Evolutionary conservation across 35 echinoderm and acorn worm genomes (phyloP).

Genomic region (Acanthaster planci): DNA sequence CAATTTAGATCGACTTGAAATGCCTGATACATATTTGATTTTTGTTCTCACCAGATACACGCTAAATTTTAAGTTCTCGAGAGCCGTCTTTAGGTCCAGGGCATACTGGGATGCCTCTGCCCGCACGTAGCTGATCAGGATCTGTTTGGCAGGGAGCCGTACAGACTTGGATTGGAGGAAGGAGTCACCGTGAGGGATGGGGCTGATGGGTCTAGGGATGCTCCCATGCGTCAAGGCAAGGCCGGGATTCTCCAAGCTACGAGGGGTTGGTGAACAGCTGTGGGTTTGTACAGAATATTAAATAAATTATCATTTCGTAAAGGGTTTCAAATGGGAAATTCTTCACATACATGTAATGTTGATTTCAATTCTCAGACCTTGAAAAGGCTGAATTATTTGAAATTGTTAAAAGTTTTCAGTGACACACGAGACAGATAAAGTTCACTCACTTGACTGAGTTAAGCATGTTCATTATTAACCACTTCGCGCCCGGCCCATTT

Average conservation of each 20-base stretch:
- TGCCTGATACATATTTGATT: too few relatives aligned
- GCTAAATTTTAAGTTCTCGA: slow-evolving; percentile 77
- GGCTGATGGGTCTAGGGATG: slow-evolving; percentile 37
- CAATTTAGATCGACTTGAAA: too few relatives aligned
- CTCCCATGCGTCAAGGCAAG: slow-evolving; percentile 58
- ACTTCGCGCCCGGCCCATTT: too few relatives aligned
- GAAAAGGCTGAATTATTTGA: too few relatives aligned
- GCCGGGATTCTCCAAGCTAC: neutral
- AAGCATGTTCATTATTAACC: too few relatives aligned
- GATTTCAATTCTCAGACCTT: too few relatives aligned
- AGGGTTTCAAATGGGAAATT: neutral
- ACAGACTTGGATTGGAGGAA: slow-evolving; percentile 20
- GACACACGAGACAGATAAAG: too few relatives aligned
- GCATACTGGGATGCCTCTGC: slow-evolving; percentile 95
- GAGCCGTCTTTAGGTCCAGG: slow-evolving; percentile 82
- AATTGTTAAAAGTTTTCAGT: too few relatives aligned
- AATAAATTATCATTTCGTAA: neutral
- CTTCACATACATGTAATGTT: too few relatives aligned
- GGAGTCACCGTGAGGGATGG: slow-evolving; percentile 58
- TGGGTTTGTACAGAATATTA: neutral
- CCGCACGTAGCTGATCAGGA: slow-evolving; percentile 96
- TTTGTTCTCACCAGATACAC: slow-evolving; percentile 82
- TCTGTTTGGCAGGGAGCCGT: slow-evolving; percentile 69
- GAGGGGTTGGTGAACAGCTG: slow-evolving; percentile 42
- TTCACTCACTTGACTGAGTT: too few relatives aligned